phyloP scores from a whole-genome alignment of 2,888 invertebrate genomes.

The Hecatera dysodea region DNA sequence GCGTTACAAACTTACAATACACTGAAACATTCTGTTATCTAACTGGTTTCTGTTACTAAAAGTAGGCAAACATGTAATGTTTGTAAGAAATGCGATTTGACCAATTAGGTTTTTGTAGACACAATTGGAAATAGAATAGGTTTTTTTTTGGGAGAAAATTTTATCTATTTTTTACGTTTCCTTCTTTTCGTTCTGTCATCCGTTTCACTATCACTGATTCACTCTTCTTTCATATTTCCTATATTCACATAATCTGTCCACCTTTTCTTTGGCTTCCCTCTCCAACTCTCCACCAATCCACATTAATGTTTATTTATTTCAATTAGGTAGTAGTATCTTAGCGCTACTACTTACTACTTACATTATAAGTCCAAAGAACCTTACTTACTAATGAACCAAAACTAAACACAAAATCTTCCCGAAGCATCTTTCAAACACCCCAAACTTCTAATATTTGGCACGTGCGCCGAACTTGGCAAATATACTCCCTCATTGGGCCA shows the following conservation, averaged over 20 bases:
- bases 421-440: slow-evolving; percentile 6
- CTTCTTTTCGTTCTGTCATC: background rate
- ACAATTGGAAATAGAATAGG: background rate
- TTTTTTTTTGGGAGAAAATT: background rate
- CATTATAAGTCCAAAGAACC: background rate
- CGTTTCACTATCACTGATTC: background rate
- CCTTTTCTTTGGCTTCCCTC: background rate
- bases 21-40: slow-evolving; percentile 36
- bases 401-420: slow-evolving; percentile 7
- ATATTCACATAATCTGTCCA: background rate
- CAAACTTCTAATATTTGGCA: slow-evolving; percentile 37
- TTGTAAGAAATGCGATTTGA: slow-evolving; percentile 27
- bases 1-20: slow-evolving; percentile 21
- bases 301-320: background rate
- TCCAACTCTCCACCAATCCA: background rate
- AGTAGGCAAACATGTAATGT: slow-evolving; percentile 28
- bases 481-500: slow-evolving; percentile 45
- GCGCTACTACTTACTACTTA: slow-evolving; percentile 1
- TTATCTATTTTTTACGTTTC: background rate
- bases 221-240: background rate
- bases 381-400: slow-evolving; percentile 27
- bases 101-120: background rate
- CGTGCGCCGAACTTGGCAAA: slow-evolving; percentile 39
- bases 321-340: background rate
- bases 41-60: slow-evolving; percentile 34